These are phyloP conservation scores for Catharus bicknelli DNA, from an alignment of 2,113 vertebrate genomes.

Conservation along the genomic window DNA sequence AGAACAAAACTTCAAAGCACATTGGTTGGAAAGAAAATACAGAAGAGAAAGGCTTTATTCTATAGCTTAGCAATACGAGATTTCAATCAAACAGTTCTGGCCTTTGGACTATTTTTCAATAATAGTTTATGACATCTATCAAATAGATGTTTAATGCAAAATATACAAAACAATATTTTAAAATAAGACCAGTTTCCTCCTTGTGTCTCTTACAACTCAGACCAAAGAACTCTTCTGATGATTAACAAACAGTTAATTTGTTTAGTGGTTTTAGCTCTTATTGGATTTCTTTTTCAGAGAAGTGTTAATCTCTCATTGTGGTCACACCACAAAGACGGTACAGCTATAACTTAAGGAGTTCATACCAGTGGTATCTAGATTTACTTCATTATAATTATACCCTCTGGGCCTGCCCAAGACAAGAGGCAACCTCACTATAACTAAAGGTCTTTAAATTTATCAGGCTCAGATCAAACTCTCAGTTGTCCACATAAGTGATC, in stretches of 20 bases:
- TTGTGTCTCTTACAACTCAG: neutral
- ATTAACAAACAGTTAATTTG: neutral
- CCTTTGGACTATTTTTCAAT: neutral
- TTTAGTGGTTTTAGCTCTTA: conserved; percentile 6
- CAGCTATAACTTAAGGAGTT: neutral
- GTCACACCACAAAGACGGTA: neutral
- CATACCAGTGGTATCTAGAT: neutral
- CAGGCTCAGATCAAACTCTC: neutral
- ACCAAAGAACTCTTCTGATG: neutral
- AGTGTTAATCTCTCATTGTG: neutral
- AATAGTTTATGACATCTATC: neutral
- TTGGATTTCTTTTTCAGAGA: neutral
- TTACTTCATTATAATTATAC: neutral
- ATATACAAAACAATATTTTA: neutral
- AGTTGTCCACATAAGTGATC: neutral
- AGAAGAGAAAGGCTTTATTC: neutral
- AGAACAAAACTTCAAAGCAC: neutral
- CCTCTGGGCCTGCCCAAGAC: neutral
- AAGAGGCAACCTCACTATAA: neutral
- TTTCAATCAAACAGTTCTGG: neutral
- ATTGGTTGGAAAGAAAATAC: neutral
- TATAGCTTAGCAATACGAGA: neutral
- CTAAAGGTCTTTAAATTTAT: neutral
- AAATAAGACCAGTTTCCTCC: neutral
- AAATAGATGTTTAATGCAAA: neutral